phyloP scores from a whole-genome alignment of 2,797 vertebrate species.

The Mallotus villosus region DNA sequence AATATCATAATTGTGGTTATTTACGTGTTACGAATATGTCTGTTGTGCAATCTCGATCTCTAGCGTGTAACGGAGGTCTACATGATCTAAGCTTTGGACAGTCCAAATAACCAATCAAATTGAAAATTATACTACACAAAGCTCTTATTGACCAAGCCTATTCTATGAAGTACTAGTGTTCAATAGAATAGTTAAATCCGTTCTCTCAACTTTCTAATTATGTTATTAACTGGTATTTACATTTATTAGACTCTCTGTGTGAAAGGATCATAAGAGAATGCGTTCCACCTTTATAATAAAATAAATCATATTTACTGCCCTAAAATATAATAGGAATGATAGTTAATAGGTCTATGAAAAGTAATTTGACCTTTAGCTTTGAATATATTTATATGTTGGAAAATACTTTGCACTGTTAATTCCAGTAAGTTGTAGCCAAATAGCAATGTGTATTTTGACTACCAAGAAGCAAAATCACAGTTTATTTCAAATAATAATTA shows the following conservation, averaged over 20 bases:
- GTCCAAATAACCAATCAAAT: background rate
- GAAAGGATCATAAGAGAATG: too few species aligned
- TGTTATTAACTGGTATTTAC: background rate
- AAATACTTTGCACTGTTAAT: background rate
- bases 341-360: background rate
- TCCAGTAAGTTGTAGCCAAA: background rate
- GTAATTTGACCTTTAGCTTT: background rate
- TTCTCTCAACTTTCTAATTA: too few species aligned
- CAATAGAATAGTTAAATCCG: too few species aligned
- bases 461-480: background rate
- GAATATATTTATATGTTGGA: background rate
- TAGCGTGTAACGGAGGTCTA: background rate
- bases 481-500: background rate
- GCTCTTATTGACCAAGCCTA: background rate
- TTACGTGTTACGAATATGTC: too few species aligned
- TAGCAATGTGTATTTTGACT: background rate
- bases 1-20: too few species aligned
- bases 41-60: too few species aligned
- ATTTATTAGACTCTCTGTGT: background rate
- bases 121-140: background rate
- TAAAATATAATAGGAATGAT: too few species aligned
- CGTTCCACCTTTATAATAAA: too few species aligned
- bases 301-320: too few species aligned
- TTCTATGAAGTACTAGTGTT: background rate
- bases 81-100: background rate